phyloP scores from a whole-genome alignment of 2,888 invertebrate genomes.

The Mellilla xanthometata region DNA sequence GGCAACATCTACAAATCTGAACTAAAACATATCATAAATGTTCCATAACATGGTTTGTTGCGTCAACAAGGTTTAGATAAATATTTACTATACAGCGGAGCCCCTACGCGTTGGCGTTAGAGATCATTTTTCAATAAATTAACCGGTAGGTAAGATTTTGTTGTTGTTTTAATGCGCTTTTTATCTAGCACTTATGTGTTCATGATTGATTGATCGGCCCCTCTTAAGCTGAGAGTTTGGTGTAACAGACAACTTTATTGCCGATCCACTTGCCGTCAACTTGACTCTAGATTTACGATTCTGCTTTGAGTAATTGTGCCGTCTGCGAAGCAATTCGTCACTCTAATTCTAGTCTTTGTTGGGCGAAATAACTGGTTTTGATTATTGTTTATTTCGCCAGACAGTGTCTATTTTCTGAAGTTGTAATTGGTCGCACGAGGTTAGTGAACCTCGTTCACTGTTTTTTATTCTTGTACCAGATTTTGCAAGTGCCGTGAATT shows the following conservation, averaged over 20 bases:
- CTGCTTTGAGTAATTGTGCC: constrained; percentile 22
- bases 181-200: constrained; percentile 30
- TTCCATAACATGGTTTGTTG: constrained; percentile 19
- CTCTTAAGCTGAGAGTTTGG: constrained; percentile 40
- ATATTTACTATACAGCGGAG: constrained; percentile 1
- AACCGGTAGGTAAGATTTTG: constrained; percentile 9
- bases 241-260: constrained; percentile 49
- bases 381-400: constrained; percentile 23
- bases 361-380: constrained; percentile 2
- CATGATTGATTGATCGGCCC: constrained; percentile 45
- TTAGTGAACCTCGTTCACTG: too few relatives aligned
- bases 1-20: constrained; percentile 24
- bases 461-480: too few relatives aligned
- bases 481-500: too few relatives aligned
- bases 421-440: too few relatives aligned
- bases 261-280: constrained; percentile 52
- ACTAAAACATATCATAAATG: constrained; percentile 16
- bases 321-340: constrained; percentile 20
- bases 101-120: constrained; percentile 11
- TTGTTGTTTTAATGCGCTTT: constrained; percentile 18
- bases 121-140: constrained; percentile 14
- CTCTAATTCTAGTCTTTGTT: constrained; percentile 17
- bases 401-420: neutral
- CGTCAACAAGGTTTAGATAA: constrained; percentile 8
- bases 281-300: constrained; percentile 50